Base-by-base conservation (phyloP, 2,797 vertebrate species). In the Enteromius trimaculatus region DNA sequence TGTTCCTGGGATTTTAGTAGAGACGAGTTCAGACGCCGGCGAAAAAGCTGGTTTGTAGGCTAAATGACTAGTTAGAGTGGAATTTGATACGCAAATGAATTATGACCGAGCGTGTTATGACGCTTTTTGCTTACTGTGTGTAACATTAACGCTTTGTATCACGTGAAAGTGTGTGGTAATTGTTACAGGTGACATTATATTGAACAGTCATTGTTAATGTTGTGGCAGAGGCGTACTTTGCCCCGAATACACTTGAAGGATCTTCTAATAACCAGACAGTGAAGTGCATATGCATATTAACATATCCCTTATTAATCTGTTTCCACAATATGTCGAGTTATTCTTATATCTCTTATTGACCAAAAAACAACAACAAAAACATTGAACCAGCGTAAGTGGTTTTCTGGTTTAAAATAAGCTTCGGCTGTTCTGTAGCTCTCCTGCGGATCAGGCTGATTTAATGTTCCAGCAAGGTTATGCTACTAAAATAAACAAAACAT, bases 171-270 rank as follows among this genome's bases (percentile, higher is more conserved):
- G 66, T 42, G n/a, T n/a, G 34, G 60, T 39, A 10, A 29, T 31
- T 65, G 9, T 82, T 37, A 51, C 29, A 64, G 39, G 31, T 31
- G 17, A 19, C 39, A 49, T 75, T 65, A 37, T 69, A 9, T 42
- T n/a, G 13, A 74, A 26, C 58, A 34, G 51, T 81, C 69, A 49
- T 81, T 74, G 23, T 80, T 80, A 11, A 26, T 58, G 77, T 55
- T 51, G 26, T 68, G 66, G 42, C 26, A n/a, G 26, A 62, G 26
- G 19, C 58, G 64, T 70, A 78, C 75, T 78, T 83, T 71, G 75
- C 29, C 75, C 53, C 21, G 26, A 72, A 23, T 31, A 6, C 10
- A 70, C 37, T 31, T 75, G 21, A 65, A 65, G 17, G n/a, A 68
- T 82, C 5, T 74, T 44, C 42, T 60, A 44, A 64, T 64, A 31